Base-by-base conservation (phyloP, 2,113 vertebrate genomes). In the Bubo blakistoni region DNA sequence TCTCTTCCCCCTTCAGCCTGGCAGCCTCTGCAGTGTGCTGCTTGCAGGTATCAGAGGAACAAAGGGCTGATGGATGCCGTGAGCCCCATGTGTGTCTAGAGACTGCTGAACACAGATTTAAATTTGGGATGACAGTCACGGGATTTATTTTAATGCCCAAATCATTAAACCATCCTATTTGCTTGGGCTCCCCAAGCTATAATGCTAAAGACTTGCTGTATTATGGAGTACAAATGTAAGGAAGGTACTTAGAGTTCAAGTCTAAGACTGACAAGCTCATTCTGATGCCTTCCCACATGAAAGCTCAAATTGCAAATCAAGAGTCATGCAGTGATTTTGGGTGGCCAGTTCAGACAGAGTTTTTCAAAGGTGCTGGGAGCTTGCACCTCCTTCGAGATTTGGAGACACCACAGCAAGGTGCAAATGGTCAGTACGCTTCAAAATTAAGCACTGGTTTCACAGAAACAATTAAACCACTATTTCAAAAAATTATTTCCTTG, bases 141-240 rank as follows among this genome's bases (percentile, higher is more conserved):
- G 77, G 36, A 62, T 86, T 91, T 81, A n/a, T 72, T 87, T 83
- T 27, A 70, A 73, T 21, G 17, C 9, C 46, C 47, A 85, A 46
- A 49, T 54, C 54, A 84, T 52, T 27, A 70, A 91, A 87, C 27
- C 27, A 18, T 18, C 51, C 54, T 40, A 6, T 66, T 36, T 83
- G 13, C 66, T 84, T 54, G 34, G 11, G 14, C 25, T 92, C 19
- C 55, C 51, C 57, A 40, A 83, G 42, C 55, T 58, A 38, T 49
- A 55, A 4, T 16, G 24, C 34, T n/a, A 22, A 67, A 78, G 76
- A 55, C 24, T 77, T 38, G 40, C 40, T 89, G 40, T 36, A 11
- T 2, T 18, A 66, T 6, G 1, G 51, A 73, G 32, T 15, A 54
- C 54, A 76, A 52, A 87, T 1, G 1, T 0, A 0, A 91, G 67